These are phyloP conservation scores for Drosophila koepferae DNA, from an alignment of 2,888 invertebrate species.

Conservation along the genomic window DNA sequence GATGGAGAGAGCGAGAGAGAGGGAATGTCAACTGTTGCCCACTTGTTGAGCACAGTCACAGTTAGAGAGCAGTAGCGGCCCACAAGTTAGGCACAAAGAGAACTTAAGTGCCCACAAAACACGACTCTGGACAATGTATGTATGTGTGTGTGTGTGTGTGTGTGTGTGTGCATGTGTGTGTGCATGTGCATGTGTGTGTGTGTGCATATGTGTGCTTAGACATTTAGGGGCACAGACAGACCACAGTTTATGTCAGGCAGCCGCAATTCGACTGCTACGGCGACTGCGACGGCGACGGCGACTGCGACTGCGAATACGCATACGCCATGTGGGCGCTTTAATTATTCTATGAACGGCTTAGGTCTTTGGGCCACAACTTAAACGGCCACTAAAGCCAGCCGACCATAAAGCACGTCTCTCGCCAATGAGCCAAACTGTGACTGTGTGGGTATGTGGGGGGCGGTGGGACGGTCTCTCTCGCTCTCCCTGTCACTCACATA, in stretches of 20 bases:
- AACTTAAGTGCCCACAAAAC: conserved; percentile 76
- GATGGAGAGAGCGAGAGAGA: conserved; percentile 39
- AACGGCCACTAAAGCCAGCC: conserved; percentile 69
- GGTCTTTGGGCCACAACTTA: conserved; percentile 59
- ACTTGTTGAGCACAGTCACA: conserved; percentile 62
- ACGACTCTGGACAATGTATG: conserved; percentile 4
- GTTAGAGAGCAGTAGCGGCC: conserved; percentile 6
- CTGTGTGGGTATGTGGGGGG: conserved; percentile 29
- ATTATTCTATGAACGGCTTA: conserved; percentile 66
- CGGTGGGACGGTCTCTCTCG: not conserved
- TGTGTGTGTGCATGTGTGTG: not conserved
- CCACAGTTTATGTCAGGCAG: conserved; percentile 29
- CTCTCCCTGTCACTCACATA: conserved; percentile 65
- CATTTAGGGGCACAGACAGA: conserved; percentile 11
- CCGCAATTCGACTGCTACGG: conserved; percentile 61
- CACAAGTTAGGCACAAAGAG: conserved; percentile 74
- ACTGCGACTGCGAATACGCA: conserved; percentile 57
- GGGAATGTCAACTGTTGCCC: conserved; percentile 73
- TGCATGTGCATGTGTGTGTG: not conserved
- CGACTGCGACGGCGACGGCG: conserved; percentile 44
- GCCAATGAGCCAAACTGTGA: conserved; percentile 66
- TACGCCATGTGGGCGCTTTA: conserved; percentile 73
- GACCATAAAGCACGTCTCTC: conserved; percentile 56
- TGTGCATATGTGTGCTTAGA: conserved; percentile 12
- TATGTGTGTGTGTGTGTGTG: not conserved